Evolutionary conservation across 2,113 vertebrate species (phyloP).

Genomic region (Sphaerodactylus townsendi): DNA sequence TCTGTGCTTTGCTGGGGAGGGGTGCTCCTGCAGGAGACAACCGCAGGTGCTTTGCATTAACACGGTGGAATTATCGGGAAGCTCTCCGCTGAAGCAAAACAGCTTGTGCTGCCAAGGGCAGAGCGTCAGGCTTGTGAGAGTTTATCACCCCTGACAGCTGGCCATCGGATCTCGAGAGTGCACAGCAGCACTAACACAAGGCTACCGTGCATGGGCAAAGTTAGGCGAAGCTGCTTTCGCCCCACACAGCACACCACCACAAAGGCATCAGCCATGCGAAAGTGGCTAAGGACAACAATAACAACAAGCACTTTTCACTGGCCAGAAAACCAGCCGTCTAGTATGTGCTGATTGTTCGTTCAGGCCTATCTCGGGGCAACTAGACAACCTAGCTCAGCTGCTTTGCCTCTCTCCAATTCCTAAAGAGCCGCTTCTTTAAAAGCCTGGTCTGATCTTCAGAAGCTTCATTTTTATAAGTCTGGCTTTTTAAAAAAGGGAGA

Average conservation of each 20-base stretch:
- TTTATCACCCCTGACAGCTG: not conserved
- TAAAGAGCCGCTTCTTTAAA: not conserved
- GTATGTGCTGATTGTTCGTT: no score
- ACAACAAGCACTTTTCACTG: not conserved
- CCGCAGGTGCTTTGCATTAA: not conserved
- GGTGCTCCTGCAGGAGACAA: no score
- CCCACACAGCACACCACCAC: no score
- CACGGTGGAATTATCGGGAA: no score
- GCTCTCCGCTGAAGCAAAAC: not conserved
- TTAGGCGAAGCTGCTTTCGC: not conserved
- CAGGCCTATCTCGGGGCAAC: no score
- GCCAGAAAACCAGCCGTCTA: no score
- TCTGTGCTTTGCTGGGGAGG: not conserved
- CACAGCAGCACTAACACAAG: no score
- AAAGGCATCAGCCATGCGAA: no score
- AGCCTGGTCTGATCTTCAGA: not conserved
- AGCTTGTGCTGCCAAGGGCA: not conserved
- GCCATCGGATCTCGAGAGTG: no score
- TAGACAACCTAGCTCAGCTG: no score
- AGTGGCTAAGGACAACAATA: not conserved
- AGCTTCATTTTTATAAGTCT: not conserved
- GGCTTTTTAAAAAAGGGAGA: not conserved
- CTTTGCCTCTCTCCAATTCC: no score
- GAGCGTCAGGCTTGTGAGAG: not conserved
- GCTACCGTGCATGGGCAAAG: no score